These are phyloP conservation scores for Remorina albescens DNA, from an alignment of 2,797 vertebrate species.

Conservation along the genomic window DNA sequence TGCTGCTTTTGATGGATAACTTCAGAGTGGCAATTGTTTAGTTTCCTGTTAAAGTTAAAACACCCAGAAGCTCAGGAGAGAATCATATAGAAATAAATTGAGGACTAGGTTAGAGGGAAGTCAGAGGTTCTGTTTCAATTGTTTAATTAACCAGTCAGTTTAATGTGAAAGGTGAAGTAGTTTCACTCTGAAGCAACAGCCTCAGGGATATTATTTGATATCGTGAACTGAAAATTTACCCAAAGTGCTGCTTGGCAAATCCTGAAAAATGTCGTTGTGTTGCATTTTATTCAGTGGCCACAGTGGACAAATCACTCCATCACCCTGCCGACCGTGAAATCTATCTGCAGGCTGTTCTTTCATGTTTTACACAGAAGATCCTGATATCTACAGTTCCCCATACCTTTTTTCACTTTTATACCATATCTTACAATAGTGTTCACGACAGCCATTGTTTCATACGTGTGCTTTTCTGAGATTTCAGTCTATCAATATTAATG, in stretches of 20 bases:
- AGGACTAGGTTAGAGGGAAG: background rate
- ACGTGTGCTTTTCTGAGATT: background rate
- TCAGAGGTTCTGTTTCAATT: background rate
- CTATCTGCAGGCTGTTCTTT: background rate
- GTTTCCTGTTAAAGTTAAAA: background rate
- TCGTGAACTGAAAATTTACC: constrained; percentile 28
- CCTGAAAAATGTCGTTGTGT: background rate
- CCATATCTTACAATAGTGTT: background rate
- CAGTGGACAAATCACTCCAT: background rate
- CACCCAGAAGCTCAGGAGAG: background rate
- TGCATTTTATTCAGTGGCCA: background rate
- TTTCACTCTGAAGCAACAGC: background rate
- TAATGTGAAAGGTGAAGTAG: constrained; percentile 15
- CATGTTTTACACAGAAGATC: background rate
- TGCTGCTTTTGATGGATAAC: background rate
- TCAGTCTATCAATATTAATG: background rate
- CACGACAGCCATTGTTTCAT: background rate
- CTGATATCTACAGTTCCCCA: background rate
- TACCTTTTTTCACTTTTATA: background rate
- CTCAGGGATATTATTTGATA: constrained; percentile 14
- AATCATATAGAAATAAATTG: background rate
- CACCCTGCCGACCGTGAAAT: constrained; percentile 2
- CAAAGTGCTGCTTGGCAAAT: background rate
- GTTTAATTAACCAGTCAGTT: background rate
- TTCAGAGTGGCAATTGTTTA: background rate